Conservation (phyloP, 1,140 invertebrate genomes). For the Branchinecta lynchi region DNA sequence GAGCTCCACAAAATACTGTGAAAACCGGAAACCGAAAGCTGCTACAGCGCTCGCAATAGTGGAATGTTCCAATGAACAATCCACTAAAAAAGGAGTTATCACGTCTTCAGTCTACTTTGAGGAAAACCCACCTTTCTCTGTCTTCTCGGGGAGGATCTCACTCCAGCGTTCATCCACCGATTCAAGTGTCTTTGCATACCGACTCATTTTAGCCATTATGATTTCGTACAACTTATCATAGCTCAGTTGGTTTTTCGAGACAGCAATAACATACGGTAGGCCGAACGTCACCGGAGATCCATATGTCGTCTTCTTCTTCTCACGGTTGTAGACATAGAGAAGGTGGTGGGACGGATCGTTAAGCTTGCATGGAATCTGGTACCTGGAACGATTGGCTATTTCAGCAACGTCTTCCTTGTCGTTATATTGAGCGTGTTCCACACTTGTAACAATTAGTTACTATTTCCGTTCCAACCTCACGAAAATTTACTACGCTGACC, state of each 20-base stretch:
- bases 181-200: constrained; percentile 3
- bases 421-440: no score
- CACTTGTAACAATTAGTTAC: no score
- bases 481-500: no score
- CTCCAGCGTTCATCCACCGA: constrained; percentile 12
- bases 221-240: constrained; percentile 13
- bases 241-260: not conserved
- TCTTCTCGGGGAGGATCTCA: not conserved
- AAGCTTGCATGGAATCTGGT: constrained; percentile 15
- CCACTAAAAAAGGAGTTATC: no score
- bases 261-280: constrained; percentile 14
- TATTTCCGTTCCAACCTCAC: no score
- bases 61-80: no score
- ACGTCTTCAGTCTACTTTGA: no score
- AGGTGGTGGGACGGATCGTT: not conserved
- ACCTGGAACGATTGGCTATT: not conserved
- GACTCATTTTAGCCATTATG: constrained; percentile 13
- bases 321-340: constrained; percentile 14
- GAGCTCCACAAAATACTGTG: no score
- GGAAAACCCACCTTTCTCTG: no score
- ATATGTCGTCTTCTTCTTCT: constrained; percentile 16
- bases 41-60: no score
- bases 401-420: no score
- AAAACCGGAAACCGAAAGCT: no score
- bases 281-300: constrained; percentile 12